These are phyloP conservation scores for Sminthopsis crassicaudata DNA, from an alignment of 2,113 vertebrate genomes.

Conservation along the genomic window DNA sequence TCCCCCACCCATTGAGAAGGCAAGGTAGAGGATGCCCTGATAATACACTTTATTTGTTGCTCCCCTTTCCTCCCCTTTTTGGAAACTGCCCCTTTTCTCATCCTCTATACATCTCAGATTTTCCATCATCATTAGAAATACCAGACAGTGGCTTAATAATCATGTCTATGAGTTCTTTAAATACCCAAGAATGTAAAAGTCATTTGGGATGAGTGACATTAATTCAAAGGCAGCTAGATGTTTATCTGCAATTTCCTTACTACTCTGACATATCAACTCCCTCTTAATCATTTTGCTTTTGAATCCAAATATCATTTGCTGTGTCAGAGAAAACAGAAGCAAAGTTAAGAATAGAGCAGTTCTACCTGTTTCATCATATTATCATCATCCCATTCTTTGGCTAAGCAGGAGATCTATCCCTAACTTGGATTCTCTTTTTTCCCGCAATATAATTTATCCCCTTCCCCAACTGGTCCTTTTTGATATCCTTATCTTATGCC, in stretches of 20 bases:
- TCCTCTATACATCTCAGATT: not conserved
- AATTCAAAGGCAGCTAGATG: not conserved
- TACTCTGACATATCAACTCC: not conserved
- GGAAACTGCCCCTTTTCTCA: not conserved
- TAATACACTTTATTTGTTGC: not conserved
- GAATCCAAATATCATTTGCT: not conserved
- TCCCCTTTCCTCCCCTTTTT: not conserved
- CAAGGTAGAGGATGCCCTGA: too few species aligned
- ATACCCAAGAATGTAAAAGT: not conserved
- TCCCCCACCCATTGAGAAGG: too few species aligned
- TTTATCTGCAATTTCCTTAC: not conserved
- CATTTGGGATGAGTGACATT: not conserved
- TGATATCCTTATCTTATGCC: not conserved
- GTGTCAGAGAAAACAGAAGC: not conserved
- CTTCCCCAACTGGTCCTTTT: not conserved
- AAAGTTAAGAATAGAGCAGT: not conserved
- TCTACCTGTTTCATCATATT: not conserved
- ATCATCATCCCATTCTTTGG: not conserved
- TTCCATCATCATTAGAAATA: not conserved
- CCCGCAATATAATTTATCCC: not conserved
- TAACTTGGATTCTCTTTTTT: not conserved
- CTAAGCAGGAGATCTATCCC: not conserved
- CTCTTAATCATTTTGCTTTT: not conserved
- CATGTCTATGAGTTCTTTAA: not conserved
- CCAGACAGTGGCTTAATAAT: not conserved